Base-by-base conservation (phyloP, 2,797 vertebrate genomes). In the Podarcis siculus region DNA sequence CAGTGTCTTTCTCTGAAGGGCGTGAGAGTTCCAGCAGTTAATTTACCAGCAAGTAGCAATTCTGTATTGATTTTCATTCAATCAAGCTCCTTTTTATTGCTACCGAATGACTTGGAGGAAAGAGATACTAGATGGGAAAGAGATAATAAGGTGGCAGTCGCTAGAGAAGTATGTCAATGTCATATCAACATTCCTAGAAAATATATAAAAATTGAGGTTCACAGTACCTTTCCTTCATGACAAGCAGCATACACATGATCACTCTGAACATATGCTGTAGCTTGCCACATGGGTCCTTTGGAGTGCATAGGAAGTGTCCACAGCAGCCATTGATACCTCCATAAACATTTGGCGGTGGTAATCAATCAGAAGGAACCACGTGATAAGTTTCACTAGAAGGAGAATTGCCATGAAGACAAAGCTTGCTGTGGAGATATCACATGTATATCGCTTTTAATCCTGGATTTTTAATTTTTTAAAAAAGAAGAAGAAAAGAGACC, bases 51-150 rank as follows among this genome's bases (percentile, higher is more conserved):
- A 83, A 90, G 90, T 80, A 61, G 89, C 88, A 92, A 83, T 90
- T 94, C 91, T 81, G 23, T 94, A 27, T 94, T 93, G 82, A 95
- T 95, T 95, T 95, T 93, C 83, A 93, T 95, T 95, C 92, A 83
- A 71, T 92, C 90, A 92, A 88, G 49, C 5, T 0, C 84, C 92
- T 95, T 92, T 49, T 49, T 88, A 89, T n/a, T 93, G 71, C 81
- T 84, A 85, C 89, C 90, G 90, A 95, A 89, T 93, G 71, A 83
- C 91, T 84, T 87, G 89, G 85, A 92, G 92, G 82, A 61, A 64
- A 86, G 87, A 90, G 77, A 86, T 83, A 93, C 90, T 72, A 93
- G 91, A 93, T 87, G 72, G 76, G 90, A 75, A 86, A 91, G 89
- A 92, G 89, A 90, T 80, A 89, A 86, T 61, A 94, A 90, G 95